These are phyloP conservation scores for Scopus umbretta DNA, from an alignment of 2,113 vertebrate genomes.

Conservation along the genomic window DNA sequence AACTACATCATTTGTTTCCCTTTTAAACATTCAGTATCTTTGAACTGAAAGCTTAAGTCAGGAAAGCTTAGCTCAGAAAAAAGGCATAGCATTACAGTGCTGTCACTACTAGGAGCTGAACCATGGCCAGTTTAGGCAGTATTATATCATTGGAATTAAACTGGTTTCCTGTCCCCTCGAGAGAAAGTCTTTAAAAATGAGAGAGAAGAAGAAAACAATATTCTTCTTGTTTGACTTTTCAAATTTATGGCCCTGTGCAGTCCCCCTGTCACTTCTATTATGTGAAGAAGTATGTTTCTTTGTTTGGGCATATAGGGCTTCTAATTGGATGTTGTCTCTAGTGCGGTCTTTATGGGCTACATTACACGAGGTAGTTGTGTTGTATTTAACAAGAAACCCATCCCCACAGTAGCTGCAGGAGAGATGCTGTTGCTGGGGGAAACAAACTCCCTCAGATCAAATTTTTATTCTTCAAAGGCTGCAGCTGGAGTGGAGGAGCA, in stretches of 20 bases:
- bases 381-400: background rate
- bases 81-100: conserved; percentile 52
- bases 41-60: background rate
- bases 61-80: background rate
- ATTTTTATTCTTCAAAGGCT: background rate
- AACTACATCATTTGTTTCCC: background rate
- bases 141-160: conserved; percentile 66
- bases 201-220: conserved; percentile 62
- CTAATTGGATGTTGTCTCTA: background rate
- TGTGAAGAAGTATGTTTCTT: background rate
- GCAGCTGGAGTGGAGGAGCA: background rate
- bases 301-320: background rate
- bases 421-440: background rate
- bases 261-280: background rate
- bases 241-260: background rate
- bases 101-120: conserved; percentile 57
- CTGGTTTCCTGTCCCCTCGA: conserved; percentile 64
- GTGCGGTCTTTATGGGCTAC: background rate
- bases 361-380: background rate
- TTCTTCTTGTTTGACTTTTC: conserved; percentile 48
- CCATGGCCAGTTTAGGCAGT: conserved; percentile 44
- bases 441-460: background rate
- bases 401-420: background rate
- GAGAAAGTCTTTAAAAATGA: conserved; percentile 57
- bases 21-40: background rate